phyloP scores from a whole-genome alignment of 2,888 invertebrate genomes.

The Kryphioiulus occultus region DNA sequence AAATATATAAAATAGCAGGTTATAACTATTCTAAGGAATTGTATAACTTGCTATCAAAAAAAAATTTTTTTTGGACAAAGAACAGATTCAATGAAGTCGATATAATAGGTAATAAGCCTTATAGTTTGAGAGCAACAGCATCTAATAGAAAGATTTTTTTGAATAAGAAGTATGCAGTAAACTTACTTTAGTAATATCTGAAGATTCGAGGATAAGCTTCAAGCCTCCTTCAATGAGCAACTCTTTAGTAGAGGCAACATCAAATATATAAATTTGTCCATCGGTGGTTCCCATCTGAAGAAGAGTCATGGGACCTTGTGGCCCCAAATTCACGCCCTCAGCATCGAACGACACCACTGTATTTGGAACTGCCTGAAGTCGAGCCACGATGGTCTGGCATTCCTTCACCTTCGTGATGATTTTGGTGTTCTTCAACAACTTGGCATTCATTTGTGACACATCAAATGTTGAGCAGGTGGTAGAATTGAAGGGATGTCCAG shows the following conservation, averaged over 20 bases:
- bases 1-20: no score
- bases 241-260: conserved; percentile 82
- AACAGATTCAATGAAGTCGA: no score
- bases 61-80: no score
- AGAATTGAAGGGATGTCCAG: conserved; percentile 41
- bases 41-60: no score
- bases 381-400: conserved; percentile 72
- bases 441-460: conserved; percentile 42
- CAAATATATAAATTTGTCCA: conserved; percentile 86
- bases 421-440: conserved; percentile 78
- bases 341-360: conserved; percentile 82
- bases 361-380: conserved; percentile 59
- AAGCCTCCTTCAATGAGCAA: conserved; percentile 81
- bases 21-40: no score
- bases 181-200: conserved; percentile 78
- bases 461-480: conserved; percentile 32
- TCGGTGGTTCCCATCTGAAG: conserved; percentile 76
- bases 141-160: no score
- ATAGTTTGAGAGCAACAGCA: no score
- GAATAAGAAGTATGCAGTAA: not conserved
- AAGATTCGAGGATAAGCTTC: conserved; percentile 79
- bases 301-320: conserved; percentile 85
- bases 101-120: no score
- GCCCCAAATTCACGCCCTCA: conserved; percentile 90
- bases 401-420: conserved; percentile 82